Percentiles rank a stretch among this genome's conserved stretches.
phyloP scores from a whole-genome alignment of 2,797 vertebrate genomes.

The Chelonia mydas region DNA sequence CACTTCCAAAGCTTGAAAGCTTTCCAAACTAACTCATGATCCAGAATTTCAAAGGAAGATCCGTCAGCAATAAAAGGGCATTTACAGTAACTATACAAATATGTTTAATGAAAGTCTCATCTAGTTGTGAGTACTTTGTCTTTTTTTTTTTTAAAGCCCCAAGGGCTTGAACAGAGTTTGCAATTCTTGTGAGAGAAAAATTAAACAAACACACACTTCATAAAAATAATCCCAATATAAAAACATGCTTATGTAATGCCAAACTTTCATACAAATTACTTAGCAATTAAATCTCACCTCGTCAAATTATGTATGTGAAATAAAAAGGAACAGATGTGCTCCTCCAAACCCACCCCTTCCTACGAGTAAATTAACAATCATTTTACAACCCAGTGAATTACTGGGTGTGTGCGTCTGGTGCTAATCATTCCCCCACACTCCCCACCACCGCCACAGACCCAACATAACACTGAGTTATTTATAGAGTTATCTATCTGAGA shows the following conservation, averaged over 20 bases:
- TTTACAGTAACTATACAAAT: conserved; percentile 61
- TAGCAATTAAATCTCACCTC: conserved; percentile 60
- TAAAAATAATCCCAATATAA: conserved; percentile 69
- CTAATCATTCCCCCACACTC: not conserved
- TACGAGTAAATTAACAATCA: conserved; percentile 68
- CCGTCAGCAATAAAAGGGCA: conserved; percentile 35
- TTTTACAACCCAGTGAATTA: conserved; percentile 60
- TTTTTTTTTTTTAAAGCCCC: not conserved
- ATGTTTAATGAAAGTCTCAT: conserved; percentile 58
- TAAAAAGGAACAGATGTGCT: conserved; percentile 69
- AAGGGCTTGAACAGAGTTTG: conserved; percentile 48
- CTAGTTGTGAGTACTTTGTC: not conserved
- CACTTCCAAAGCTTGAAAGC: conserved; percentile 5
- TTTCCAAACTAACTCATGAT: conserved; percentile 49
- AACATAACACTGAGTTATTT: conserved; percentile 48
- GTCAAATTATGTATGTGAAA: conserved; percentile 36
- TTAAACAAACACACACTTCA: conserved; percentile 20
- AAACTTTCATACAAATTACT: conserved; percentile 59
- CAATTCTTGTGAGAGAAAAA: conserved; percentile 31
- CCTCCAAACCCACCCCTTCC: conserved; percentile 51
- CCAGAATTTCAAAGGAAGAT: conserved; percentile 64
- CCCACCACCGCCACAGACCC: not conserved
- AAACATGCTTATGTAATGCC: conserved; percentile 69
- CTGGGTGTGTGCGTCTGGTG: not conserved
- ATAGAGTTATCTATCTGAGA: conserved; percentile 77